Evolutionary conservation across 2,888 invertebrate genomes (phyloP).

Genomic region (Oasisia sp.): DNA sequence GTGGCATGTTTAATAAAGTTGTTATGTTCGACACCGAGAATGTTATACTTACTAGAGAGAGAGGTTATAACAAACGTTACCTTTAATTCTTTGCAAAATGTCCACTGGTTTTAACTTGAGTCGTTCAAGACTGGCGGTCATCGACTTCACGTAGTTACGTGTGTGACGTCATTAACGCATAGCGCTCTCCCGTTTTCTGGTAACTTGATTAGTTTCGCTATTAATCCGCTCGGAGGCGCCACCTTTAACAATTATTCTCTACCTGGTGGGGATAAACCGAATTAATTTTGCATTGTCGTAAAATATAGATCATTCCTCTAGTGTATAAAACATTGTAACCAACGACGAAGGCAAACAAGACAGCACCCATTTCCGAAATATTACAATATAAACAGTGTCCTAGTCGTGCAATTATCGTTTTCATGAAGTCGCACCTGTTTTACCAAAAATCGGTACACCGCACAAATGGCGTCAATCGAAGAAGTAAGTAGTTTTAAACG

Average conservation of each 20-base stretch:
- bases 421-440: neutral
- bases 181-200: too few relatives aligned
- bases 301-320: neutral
- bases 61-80: too few relatives aligned
- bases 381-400: neutral
- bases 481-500: neutral
- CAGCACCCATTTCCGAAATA: neutral
- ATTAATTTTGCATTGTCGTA: neutral
- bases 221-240: too few relatives aligned
- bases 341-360: neutral
- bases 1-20: too few relatives aligned
- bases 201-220: too few relatives aligned
- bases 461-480: constrained; percentile 17
- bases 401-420: neutral
- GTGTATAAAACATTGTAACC: neutral
- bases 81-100: too few relatives aligned
- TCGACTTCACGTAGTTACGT: too few relatives aligned
- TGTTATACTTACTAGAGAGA: too few relatives aligned
- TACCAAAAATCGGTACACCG: neutral
- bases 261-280: neutral
- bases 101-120: too few relatives aligned
- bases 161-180: too few relatives aligned
- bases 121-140: too few relatives aligned
- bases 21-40: too few relatives aligned
- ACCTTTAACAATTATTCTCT: neutral